Evolutionary conservation across 1,140 invertebrate species (phyloP), one percentile per base, ranked within the genome.

Genomic region (Antheraea pernyi): DNA sequence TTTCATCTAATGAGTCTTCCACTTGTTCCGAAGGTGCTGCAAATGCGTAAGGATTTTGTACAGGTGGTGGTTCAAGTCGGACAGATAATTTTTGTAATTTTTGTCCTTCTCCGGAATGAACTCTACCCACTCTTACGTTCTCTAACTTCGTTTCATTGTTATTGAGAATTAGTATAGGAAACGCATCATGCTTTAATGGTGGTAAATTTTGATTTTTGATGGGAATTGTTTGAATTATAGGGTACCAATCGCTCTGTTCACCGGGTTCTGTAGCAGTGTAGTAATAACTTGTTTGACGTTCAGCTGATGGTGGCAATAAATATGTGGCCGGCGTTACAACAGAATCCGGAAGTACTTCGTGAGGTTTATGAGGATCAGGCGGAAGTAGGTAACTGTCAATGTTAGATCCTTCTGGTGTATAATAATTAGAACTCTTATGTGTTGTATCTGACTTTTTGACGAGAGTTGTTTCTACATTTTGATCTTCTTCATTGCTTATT

Each of bases 211-310:
- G 37, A n/a, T 19, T 39, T 16, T 39, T 39, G 19, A 65, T 39
- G 1, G 64, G 64, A 16, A 19, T 39, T 19, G 19, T 67, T 64
- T 80, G 78, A 36, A 78, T 69, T 70, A 91, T 91, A 7, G 89
- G 89, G 68, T 85, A 81, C 89, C 89, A 91, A 59, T 91, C 88
- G 39, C 76, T 83, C 68, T 90, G 84, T 39, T 83, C 78, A n/a
- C 65, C 81, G 3, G 84, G 36, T 70, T 85, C 81, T 19, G 79
- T 79, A 4, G 83, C 77, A 18, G 78, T 73, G 16, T 82, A 83
- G 37, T 74, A 77, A 71, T 80, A 88, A 18, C 83, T 79, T 19
- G 75, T 71, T 71, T 84, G 75, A 22, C 76, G 78, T 9, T 85
- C 79, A 42, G 73, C 67, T 7, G 78, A 72, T 9, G 89, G 89